These are phyloP conservation scores for Lepidurus couesii DNA, from an alignment of 1,140 invertebrate species.

Conservation along the genomic window DNA sequence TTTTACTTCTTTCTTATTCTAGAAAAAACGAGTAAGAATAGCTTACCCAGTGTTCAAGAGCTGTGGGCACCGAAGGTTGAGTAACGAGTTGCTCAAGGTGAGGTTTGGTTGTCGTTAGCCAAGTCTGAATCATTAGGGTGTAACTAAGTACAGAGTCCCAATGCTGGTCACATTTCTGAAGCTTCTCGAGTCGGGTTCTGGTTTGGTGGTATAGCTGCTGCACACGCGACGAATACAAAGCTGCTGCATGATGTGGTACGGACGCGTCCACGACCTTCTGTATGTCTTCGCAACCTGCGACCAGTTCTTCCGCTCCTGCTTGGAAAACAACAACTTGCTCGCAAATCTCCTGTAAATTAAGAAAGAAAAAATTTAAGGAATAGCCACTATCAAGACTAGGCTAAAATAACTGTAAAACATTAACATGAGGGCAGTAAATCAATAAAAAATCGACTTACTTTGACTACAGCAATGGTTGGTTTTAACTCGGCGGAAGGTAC, in stretches of 20 bases:
- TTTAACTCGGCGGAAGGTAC: neutral
- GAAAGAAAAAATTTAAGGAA: neutral
- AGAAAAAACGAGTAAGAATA: neutral
- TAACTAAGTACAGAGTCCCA: neutral
- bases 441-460: neutral
- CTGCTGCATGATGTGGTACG: neutral
- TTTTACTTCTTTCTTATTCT: too few species aligned
- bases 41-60: neutral
- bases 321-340: neutral
- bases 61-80: neutral
- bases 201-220: neutral
- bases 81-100: neutral
- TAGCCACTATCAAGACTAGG: neutral
- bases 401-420: neutral
- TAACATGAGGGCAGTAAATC: neutral
- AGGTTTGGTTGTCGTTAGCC: neutral
- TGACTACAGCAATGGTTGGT: constrained; percentile 24
- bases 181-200: neutral
- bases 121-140: neutral
- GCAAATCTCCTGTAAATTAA: neutral
- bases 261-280: neutral
- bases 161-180: neutral
- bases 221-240: neutral
- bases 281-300: neutral
- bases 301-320: constrained; percentile 1